phyloP scores from a whole-genome alignment of 1,140 invertebrate genomes.

The Drosophila punjabiensis region DNA sequence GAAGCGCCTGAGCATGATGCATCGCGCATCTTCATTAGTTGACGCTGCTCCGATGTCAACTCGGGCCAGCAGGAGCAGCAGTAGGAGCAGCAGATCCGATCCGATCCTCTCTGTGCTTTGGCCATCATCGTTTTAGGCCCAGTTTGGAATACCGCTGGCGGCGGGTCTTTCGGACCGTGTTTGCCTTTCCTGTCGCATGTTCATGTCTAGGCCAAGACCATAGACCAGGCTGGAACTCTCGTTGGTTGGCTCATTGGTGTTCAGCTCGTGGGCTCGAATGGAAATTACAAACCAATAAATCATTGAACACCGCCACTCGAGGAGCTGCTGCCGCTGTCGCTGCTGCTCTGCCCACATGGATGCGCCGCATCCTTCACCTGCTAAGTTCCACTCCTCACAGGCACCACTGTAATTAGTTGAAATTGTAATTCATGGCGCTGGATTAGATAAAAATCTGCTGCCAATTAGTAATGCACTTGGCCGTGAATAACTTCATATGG shows the following conservation, averaged over 20 bases:
- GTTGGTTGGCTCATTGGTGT: conserved; percentile 55
- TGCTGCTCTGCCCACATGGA: conserved; percentile 42
- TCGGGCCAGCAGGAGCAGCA: background rate
- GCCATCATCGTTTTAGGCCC: conserved; percentile 73
- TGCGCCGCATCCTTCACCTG: conserved; percentile 41
- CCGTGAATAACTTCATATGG: conserved; percentile 70
- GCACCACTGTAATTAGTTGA: conserved; percentile 76
- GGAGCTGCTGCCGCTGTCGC: conserved; percentile 5
- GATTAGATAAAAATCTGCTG: conserved; percentile 82
- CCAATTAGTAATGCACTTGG: conserved; percentile 78
- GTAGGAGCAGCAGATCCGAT: background rate
- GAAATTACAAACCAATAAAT: conserved; percentile 83
- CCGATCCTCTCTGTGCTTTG: conserved; percentile 23
- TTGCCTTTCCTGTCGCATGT: conserved; percentile 80
- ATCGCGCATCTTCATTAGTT: conserved; percentile 83
- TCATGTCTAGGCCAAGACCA: conserved; percentile 51
- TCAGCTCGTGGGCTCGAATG: conserved; percentile 78
- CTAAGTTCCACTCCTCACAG: conserved; percentile 41
- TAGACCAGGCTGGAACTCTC: conserved; percentile 12
- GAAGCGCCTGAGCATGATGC: conserved; percentile 76
- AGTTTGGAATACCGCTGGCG: conserved; percentile 73
- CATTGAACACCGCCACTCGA: conserved; percentile 59
- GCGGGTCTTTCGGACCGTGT: conserved; percentile 60
- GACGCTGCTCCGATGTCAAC: conserved; percentile 76
- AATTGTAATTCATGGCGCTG: conserved; percentile 81